A percentile compares a stretch with the other conserved stretches of the same genome.
These are phyloP conservation scores for Ectemnius continuus DNA, from an alignment of 2,888 invertebrate genomes.

Conservation along the genomic window DNA sequence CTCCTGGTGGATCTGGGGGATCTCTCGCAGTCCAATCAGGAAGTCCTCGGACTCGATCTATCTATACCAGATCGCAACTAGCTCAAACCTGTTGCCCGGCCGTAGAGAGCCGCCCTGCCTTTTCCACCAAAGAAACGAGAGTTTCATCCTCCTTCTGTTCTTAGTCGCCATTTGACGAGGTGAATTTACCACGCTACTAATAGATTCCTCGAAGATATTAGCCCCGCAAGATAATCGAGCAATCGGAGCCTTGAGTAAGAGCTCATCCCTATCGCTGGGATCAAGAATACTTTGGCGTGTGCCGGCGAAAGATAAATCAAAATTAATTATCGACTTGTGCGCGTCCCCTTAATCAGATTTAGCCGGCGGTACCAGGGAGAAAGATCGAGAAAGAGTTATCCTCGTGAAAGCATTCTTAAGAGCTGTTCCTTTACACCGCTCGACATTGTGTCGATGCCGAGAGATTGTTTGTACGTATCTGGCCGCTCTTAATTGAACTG, in stretches of 20 bases:
- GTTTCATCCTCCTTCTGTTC: constrained; percentile 2
- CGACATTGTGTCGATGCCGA: constrained; percentile 32
- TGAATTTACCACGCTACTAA: too few species aligned
- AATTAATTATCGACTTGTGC: constrained; percentile 20
- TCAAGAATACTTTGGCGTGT: constrained; percentile 11
- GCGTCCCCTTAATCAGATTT: too few species aligned
- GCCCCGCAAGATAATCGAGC: too few species aligned
- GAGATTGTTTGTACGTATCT: constrained; percentile 39
- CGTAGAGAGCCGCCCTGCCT: neutral
- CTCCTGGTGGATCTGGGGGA: constrained; percentile 41
- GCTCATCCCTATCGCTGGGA: too few species aligned
- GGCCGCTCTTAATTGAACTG: constrained; percentile 55
- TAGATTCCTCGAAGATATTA: too few species aligned
- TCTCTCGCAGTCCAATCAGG: constrained; percentile 46
- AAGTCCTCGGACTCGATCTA: constrained; percentile 31
- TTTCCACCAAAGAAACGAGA: neutral
- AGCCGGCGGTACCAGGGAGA: too few species aligned
- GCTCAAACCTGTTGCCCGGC: constrained; percentile 7
- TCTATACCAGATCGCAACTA: neutral
- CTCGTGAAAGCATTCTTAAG: constrained; percentile 17
- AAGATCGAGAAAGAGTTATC: too few species aligned
- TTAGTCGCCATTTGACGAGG: too few species aligned
- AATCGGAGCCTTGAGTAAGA: too few species aligned
- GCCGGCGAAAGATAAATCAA: constrained; percentile 11
- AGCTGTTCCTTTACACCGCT: neutral